Base-by-base conservation (phyloP, 2,113 vertebrate genomes). In the Equus przewalskii region DNA sequence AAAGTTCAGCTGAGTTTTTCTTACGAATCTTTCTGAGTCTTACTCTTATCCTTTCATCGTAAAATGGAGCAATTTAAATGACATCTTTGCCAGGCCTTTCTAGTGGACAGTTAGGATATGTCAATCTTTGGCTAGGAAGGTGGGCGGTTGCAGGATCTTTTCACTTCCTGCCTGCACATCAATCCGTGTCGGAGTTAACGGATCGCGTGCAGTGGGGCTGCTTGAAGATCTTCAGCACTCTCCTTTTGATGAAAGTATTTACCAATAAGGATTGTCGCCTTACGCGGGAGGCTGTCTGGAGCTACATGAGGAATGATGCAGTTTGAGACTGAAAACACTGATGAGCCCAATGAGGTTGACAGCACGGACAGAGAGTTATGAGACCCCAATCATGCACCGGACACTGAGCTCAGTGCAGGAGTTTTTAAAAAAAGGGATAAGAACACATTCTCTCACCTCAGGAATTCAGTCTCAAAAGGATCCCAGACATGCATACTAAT, bases 21-120 rank as follows among this genome's bases (percentile, higher is more conserved):
- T 92, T 96, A 41, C 6, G 56, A 44, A 22, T 22, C n/a, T 93
- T 65, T 86, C 75, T 11, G 97, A 76, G 56, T 88, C 54, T 90
- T 82, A 78, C 18, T 33, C 28, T 65, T 69, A 75, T 91, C 19
- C 15, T 84, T 91, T 96, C 28, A 85, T 69, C 75, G 7, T 94
- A 56, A 93, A 86, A 41, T 75, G 19, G 41, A 91, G 14, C 30
- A 44, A 46, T 86, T 75, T 85, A 88, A 96, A 46, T 22, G 84
- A 51, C 19, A 28, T 69, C n/a, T 65, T 92, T 86, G 62, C 54
- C 58, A 84, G 46, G 54, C 13, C 21, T 82, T 94, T 30, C 36
- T 80, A 14, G 81, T 44, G 76, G 73, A 91, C 33, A 78, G 16
- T 78, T 46, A 90, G 62, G 46, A 80, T 79, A 89, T 58, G 58